Base-by-base conservation (phyloP, 2,113 vertebrate genomes). In the Poeciliopsis retropinna region DNA sequence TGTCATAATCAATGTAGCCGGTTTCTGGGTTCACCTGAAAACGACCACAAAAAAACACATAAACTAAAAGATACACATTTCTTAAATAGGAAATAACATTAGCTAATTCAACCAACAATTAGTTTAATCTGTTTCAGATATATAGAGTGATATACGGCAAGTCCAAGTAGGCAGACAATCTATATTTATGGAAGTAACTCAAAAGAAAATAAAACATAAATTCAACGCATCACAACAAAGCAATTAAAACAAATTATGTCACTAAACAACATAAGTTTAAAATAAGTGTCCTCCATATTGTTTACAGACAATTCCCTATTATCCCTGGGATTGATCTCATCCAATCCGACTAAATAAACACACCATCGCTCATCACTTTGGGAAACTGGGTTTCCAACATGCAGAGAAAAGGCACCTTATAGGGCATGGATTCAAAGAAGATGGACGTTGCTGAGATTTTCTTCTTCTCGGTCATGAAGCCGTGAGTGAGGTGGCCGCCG, bases 391-490 rank as follows among this genome's bases (percentile, higher is more conserved):
- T 62, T 4, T 17, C 27, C 30, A n/a, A 60, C 27, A 25, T 29
- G 65, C 34, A 44, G 12, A 62, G 0, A 32, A n/a, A 12, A 9
- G 12, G 14, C 14, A 99, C 98, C 96, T 99, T 99, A 81, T 99
- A 99, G 0, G 98, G 96, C 98, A 99, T 98, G 22, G 98, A 99
- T 79, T 99, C 98, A 0, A 99, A 99, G 86, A 99, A 99, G 80
- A 99, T 95, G 17, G 98, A 99, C 0, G 97, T 98, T 15, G 98
- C 98, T 0, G 98, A 99, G 83, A 99, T 96, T 85, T 96, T 99
- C 91, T 98, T 99, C 91, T 98, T 99, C 25, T 98, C 96, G 0
- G 98, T 99, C 98, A 99, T 99, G 92, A 99, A 99, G 5, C 98
- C 98, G 0, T 99, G 98, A 7, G 97, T 99, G 80, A 99, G 93